Percentiles rank a stretch among this genome's conserved stretches.
Evolutionary conservation across 2,113 vertebrate species (phyloP).

Genomic region (Elephas maximus): DNA sequence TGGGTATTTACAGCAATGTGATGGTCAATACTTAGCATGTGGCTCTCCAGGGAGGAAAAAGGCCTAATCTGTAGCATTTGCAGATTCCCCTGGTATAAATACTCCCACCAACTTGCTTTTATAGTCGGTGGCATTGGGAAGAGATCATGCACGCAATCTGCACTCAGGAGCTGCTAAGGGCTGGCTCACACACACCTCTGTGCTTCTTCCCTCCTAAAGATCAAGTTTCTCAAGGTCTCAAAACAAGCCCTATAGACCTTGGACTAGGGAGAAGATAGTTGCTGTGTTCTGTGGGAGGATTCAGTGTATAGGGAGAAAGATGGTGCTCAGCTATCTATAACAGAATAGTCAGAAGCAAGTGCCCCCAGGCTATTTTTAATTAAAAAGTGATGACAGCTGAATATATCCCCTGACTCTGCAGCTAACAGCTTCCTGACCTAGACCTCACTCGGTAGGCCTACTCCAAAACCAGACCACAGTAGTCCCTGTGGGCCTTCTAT

Average conservation of each 20-base stretch:
- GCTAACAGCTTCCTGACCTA: constrained; percentile 87
- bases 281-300: not conserved
- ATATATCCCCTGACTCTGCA: constrained; percentile 86
- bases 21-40: not conserved
- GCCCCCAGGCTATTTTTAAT: constrained; percentile 88
- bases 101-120: too few relatives aligned
- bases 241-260: not conserved
- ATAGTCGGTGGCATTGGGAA: not conserved
- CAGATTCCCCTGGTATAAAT: not conserved
- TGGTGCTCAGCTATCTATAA: constrained; percentile 70
- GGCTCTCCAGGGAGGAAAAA: not conserved
- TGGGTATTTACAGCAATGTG: not conserved
- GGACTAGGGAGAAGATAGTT: not conserved
- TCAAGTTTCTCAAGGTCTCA: not conserved
- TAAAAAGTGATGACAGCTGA: constrained; percentile 89
- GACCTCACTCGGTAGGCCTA: constrained; percentile 77
- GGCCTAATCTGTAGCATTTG: not conserved
- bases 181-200: not conserved
- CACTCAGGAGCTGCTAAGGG: not conserved
- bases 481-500: constrained; percentile 75
- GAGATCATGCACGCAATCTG: not conserved
- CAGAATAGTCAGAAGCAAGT: constrained; percentile 77
- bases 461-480: constrained; percentile 59
- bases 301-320: not conserved
- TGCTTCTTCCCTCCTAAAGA: not conserved